Percentiles rank a stretch among this genome's conserved stretches.
These are phyloP conservation scores for Cordilura impudica DNA, from an alignment of 2,888 invertebrate genomes.

Conservation along the genomic window DNA sequence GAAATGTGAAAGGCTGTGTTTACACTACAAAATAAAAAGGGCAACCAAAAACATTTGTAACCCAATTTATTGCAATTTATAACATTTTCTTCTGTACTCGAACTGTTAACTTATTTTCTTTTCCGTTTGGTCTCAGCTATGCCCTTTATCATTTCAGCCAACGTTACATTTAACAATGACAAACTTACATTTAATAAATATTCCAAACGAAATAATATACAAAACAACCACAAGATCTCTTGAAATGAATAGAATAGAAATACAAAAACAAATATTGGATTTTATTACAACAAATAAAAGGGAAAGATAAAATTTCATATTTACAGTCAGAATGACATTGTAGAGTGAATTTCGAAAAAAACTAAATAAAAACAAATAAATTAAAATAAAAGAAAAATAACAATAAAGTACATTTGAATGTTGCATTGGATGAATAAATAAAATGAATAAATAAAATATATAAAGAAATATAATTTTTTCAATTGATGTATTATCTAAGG, in stretches of 20 bases:
- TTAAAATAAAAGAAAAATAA: conserved; percentile 4
- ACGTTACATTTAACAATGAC: background rate
- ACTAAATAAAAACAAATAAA: conserved; percentile 36
- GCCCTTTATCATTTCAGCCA: background rate
- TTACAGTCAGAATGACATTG: conserved; percentile 54
- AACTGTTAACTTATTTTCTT: too few species aligned
- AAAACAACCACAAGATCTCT: background rate
- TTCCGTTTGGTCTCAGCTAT: too few species aligned
- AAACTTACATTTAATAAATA: background rate
- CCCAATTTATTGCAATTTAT: too few species aligned
- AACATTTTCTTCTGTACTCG: too few species aligned
- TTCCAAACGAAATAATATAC: background rate
- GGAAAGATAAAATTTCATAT: conserved; percentile 35
- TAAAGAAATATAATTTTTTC: conserved; percentile 6
- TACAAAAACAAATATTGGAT: conserved; percentile 8
- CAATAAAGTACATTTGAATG: conserved; percentile 59
- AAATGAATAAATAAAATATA: conserved; percentile 45
- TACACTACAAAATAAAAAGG: background rate
- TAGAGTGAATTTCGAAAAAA: conserved; percentile 59
- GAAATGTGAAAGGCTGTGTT: background rate
- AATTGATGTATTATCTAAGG: background rate
- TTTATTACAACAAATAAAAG: conserved; percentile 16
- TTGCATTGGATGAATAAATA: conserved; percentile 59
- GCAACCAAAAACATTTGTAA: too few species aligned
- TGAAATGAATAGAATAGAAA: conserved; percentile 1